Conservation (phyloP, 2,888 invertebrate species). For the Eristalis arbustorum region DNA sequence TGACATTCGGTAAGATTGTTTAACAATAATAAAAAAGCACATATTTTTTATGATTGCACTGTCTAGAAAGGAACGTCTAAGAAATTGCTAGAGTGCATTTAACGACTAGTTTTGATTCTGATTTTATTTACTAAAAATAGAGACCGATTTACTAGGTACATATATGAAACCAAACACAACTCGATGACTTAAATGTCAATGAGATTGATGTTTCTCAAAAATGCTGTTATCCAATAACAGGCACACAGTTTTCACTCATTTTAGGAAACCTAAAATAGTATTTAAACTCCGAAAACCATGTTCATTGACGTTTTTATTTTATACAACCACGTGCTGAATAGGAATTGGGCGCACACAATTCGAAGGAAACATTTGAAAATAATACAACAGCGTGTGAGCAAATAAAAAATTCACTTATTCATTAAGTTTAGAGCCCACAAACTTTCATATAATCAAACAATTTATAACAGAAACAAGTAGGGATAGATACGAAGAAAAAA, state of each 20-base stretch:
- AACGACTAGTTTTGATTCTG: no score
- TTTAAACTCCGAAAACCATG: slow-evolving; percentile 26
- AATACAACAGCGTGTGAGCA: neutral
- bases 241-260: slow-evolving; percentile 59
- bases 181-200: slow-evolving; percentile 62
- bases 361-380: slow-evolving; percentile 15
- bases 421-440: neutral
- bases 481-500: neutral
- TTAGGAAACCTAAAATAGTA: slow-evolving; percentile 66
- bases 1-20: no score
- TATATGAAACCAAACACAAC: slow-evolving; percentile 37
- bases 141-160: neutral
- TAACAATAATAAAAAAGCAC: no score
- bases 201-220: slow-evolving; percentile 42
- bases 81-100: no score
- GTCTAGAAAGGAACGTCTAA: no score
- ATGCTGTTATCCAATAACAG: neutral
- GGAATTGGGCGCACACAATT: slow-evolving; percentile 3
- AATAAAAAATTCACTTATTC: neutral
- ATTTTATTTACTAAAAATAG: neutral
- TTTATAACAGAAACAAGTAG: neutral
- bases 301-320: neutral
- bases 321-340: neutral
- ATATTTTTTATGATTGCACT: no score
- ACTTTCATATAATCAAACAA: neutral